Evolutionary conservation across 2,797 vertebrate species (phyloP), one percentile per base, ranked within the genome.

Genomic region (Parotocinclus haroldoi): DNA sequence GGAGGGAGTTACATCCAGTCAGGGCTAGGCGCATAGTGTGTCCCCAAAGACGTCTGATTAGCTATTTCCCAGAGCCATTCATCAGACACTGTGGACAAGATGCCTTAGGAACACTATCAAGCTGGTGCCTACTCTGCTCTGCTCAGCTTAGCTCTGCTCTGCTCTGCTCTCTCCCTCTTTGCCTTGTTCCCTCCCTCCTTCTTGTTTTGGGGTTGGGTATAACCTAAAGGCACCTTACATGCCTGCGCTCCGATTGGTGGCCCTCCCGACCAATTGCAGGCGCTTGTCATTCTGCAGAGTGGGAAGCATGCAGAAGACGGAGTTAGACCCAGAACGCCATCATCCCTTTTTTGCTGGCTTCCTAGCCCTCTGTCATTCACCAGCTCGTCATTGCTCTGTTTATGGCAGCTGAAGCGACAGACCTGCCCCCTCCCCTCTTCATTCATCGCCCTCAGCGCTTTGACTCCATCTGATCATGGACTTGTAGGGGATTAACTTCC

Each of bases 221-320:
- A 91, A 91, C 86, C 90, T 89, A 89, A 88, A 91, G 89, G 89
- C 89, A 89, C 89, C 89, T 91, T 91, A 88, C 87, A 85, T 88
- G 87, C 78, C 86, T 89, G 76, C 14, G 74, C 80, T 85, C 86
- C 75, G 87, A 91, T 91, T 92, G 89, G 90, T 89, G 80, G 85
- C 79, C 74, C 78, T 76, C 63, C 78, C 75, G 3, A 57, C 90
- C 89, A 91, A 91, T 91, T 68, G 83, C 78, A 87, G 80, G 79
- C 78, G 82, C 81, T 86, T 90, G 89, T 89, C 89, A 89, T 91
- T 87, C 88, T 83, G 88, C 89, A 89, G 86, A 86, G 83, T 88
- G 84, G 81, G 86, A 87, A 87, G 87, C 88, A 85, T 87, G 87
- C 79, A 87, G 80, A 77, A 84, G 80, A 84, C 81, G 68, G 80